Conservation (phyloP, 2,797 vertebrate species). For the Iguana delicatissima region DNA sequence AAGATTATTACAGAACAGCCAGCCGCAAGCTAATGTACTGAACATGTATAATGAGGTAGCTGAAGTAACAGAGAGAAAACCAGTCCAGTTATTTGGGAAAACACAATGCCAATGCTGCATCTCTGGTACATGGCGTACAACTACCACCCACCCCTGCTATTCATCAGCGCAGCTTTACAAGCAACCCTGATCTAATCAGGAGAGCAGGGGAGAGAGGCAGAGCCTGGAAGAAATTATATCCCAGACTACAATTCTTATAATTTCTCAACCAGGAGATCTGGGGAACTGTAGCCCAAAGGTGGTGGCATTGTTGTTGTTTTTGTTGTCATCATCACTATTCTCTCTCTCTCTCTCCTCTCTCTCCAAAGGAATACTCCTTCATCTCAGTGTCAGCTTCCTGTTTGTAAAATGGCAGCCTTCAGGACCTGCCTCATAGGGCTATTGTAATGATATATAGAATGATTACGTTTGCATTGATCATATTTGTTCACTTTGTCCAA, state of each 20-base stretch:
- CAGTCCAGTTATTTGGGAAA: slow-evolving; percentile 45
- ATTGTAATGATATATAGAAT: not conserved
- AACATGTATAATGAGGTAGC: slow-evolving; percentile 60
- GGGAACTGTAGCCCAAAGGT: no score
- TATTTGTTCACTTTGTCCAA: not conserved
- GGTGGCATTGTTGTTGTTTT: no score
- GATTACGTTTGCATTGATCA: not conserved
- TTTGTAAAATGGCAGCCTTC: not conserved
- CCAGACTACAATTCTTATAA: no score
- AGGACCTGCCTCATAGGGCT: not conserved
- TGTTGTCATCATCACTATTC: no score
- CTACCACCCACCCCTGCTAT: no score
- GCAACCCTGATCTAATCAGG: not conserved
- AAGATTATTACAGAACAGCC: slow-evolving; percentile 43
- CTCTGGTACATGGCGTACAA: not conserved
- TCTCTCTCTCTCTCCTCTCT: not conserved
- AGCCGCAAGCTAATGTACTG: slow-evolving; percentile 58
- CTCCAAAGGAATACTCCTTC: not conserved
- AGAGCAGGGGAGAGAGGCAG: not conserved
- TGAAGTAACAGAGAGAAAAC: slow-evolving; percentile 47
- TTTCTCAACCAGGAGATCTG: no score
- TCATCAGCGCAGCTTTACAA: not conserved
- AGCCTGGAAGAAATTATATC: no score
- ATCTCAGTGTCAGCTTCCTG: not conserved
- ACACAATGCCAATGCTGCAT: not conserved